phyloP scores from a whole-genome alignment of 2,888 invertebrate genomes.

The Agrenia bidenticulata region DNA sequence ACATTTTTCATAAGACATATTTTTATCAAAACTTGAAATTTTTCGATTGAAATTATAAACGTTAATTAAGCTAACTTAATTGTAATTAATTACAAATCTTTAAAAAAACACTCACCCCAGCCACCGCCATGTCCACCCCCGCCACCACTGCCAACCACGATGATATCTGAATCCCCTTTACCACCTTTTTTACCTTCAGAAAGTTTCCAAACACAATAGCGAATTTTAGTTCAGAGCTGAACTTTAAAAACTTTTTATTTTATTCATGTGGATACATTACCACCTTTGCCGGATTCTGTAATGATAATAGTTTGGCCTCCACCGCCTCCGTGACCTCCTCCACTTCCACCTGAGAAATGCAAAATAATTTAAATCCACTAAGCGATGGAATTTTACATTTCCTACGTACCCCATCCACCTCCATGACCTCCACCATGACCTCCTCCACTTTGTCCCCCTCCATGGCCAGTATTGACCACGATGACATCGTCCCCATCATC shows the following conservation, averaged over 20 bases:
- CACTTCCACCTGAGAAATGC: constrained; percentile 3
- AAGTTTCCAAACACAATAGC: too few relatives aligned
- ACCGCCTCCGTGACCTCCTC: constrained; percentile 1
- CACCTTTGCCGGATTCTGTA: constrained; percentile 1
- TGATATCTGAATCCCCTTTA: constrained; percentile 11
- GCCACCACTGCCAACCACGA: constrained; percentile 5
- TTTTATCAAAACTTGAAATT: too few relatives aligned
- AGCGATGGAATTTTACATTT: background rate
- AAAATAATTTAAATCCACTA: too few relatives aligned
- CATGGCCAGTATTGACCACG: background rate
- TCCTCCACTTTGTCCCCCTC: background rate
- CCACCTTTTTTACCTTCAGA: too few relatives aligned
- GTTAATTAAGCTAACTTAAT: too few relatives aligned
- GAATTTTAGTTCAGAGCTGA: too few relatives aligned
- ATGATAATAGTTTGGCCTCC: constrained; percentile 15
- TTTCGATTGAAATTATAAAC: too few relatives aligned
- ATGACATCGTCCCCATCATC: constrained; percentile 15
- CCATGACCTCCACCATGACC: constrained; percentile 11
- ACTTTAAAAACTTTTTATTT: too few relatives aligned
- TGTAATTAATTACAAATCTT: background rate
- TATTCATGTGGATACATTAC: too few relatives aligned
- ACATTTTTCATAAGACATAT: too few relatives aligned
- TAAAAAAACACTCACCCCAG: background rate
- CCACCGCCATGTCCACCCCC: constrained; percentile 4
- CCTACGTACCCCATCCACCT: constrained; percentile 3